phyloP scores from a whole-genome alignment of 2,888 invertebrate genomes.

The Labia minor region DNA sequence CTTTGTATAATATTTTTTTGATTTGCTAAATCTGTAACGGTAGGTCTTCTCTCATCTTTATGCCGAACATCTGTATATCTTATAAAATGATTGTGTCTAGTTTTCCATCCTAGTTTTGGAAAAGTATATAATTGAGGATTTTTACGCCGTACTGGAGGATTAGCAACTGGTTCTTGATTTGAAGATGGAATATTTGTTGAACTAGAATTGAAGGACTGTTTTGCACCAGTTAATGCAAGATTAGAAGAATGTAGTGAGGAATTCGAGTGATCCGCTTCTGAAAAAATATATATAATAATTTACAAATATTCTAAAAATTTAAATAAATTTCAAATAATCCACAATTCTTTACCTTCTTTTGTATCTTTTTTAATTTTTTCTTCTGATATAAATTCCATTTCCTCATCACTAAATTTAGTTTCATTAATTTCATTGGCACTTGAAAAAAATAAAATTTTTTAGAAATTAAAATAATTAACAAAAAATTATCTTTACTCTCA shows the following conservation, averaged over 20 bases:
- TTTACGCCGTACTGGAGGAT: slow-evolving; percentile 29
- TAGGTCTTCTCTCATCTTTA: slow-evolving; percentile 74
- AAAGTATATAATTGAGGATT: slow-evolving; percentile 47
- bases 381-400: slow-evolving; percentile 52
- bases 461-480: slow-evolving; percentile 4
- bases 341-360: slow-evolving; percentile 33
- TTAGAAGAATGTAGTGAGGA: too few species aligned
- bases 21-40: slow-evolving; percentile 79
- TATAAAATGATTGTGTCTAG: slow-evolving; percentile 62
- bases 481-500: background rate
- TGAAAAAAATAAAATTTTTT: slow-evolving; percentile 30
- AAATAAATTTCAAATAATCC: too few species aligned
- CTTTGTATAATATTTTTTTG: slow-evolving; percentile 77
- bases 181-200: background rate
- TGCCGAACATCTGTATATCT: slow-evolving; percentile 74
- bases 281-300: background rate
- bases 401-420: slow-evolving; percentile 40
- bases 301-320: too few species aligned
- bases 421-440: slow-evolving; percentile 45
- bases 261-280: too few species aligned
- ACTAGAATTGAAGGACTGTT: background rate
- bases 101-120: slow-evolving; percentile 58
- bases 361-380: slow-evolving; percentile 40
- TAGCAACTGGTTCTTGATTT: background rate
- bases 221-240: background rate